These are phyloP conservation scores for Saccostrea echinata DNA, from an alignment of 1,140 invertebrate genomes.

Conservation along the genomic window DNA sequence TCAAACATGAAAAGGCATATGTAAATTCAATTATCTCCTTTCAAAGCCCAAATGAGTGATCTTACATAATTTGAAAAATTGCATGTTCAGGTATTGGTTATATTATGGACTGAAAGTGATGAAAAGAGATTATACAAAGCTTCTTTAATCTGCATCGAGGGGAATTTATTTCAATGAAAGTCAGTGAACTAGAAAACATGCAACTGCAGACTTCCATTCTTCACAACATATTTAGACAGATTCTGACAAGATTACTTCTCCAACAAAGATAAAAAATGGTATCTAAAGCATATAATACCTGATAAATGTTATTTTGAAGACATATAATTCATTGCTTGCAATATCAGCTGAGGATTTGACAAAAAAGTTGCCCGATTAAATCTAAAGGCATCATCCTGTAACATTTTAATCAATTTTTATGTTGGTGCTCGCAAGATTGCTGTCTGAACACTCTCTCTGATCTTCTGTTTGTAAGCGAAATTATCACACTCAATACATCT, in stretches of 20 bases:
- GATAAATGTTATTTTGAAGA: slow-evolving; percentile 35
- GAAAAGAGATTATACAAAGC: slow-evolving; percentile 22
- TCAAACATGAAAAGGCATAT: background rate
- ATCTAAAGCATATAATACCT: slow-evolving; percentile 24
- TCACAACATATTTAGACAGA: slow-evolving; percentile 39
- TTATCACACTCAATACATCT: background rate
- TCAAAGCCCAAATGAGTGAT: slow-evolving; percentile 11
- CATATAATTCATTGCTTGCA: background rate
- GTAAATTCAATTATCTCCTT: slow-evolving; percentile 1
- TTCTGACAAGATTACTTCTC: slow-evolving; percentile 33
- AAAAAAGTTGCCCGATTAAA: slow-evolving; percentile 1
- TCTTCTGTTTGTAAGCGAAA: background rate
- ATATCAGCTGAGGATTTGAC: slow-evolving; percentile 10
- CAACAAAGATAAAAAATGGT: background rate
- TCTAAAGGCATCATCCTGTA: slow-evolving; percentile 12
- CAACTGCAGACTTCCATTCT: slow-evolving; percentile 10
- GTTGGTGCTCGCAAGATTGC: slow-evolving; percentile 8
- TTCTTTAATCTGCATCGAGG: slow-evolving; percentile 17
- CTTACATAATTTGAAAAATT: background rate
- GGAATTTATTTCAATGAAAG: slow-evolving; percentile 10
- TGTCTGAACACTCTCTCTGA: slow-evolving; percentile 29
- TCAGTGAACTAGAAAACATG: slow-evolving; percentile 4
- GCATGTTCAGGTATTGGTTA: background rate
- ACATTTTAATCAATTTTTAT: slow-evolving; percentile 23
- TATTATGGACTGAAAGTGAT: background rate